phyloP scores from a whole-genome alignment of 1,140 invertebrate species.

The Drosophila orena region DNA sequence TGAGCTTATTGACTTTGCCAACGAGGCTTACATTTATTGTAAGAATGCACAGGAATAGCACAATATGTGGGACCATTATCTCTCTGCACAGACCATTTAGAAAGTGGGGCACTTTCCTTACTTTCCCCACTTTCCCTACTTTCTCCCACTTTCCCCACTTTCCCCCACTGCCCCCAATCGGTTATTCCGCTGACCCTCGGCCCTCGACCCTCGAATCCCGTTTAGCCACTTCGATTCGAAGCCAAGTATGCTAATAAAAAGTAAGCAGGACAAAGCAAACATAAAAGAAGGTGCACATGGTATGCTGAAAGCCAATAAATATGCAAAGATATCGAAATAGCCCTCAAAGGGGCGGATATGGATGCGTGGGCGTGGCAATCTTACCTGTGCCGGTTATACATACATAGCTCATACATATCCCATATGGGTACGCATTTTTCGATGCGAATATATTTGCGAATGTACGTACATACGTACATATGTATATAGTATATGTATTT shows the following conservation, averaged over 20 bases:
- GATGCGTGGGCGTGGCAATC: conserved; percentile 1
- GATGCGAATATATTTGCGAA: conserved; percentile 7
- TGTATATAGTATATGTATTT: conserved; percentile 47
- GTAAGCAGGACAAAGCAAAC: conserved; percentile 22
- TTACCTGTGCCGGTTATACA: not conserved
- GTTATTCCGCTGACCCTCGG: conserved; percentile 22
- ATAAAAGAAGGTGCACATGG: not conserved
- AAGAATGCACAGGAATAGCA: not conserved
- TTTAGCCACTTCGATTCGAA: conserved; percentile 15
- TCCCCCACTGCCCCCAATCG: not conserved
- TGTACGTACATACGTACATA: conserved; percentile 6
- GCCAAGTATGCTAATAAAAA: conserved; percentile 50
- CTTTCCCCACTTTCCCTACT: not conserved
- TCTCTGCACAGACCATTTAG: conserved; percentile 6
- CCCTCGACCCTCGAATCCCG: conserved; percentile 5
- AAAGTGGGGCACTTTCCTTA: conserved; percentile 3
- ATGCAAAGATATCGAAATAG: conserved; percentile 47
- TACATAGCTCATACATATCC: conserved; percentile 1
- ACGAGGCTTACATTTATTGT: not conserved
- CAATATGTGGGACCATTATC: not conserved
- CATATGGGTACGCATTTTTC: conserved; percentile 24
- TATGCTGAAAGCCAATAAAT: conserved; percentile 56
- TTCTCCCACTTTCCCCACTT: not conserved
- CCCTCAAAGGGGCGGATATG: conserved; percentile 17
- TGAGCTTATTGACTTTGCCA: not conserved